phyloP scores from a whole-genome alignment of 2,113 vertebrate genomes.

The Macaca fascicularis region DNA sequence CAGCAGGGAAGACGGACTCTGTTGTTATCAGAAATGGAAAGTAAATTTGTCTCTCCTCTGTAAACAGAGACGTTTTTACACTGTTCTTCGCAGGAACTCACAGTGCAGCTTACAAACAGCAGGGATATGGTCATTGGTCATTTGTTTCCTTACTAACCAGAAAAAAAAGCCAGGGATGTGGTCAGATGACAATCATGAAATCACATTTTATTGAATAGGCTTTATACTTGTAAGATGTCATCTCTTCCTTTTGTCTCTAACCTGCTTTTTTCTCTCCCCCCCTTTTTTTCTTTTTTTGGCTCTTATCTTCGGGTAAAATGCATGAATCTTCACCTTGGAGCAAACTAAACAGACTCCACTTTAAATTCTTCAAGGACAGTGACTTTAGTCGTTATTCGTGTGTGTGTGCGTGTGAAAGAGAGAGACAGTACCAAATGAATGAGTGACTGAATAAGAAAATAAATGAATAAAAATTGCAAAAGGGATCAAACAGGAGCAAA shows the following conservation, averaged over 20 bases:
- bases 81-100: background rate
- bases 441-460: background rate
- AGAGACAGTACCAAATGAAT: background rate
- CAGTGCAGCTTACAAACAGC: background rate
- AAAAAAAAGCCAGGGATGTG: background rate
- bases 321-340: background rate
- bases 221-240: background rate
- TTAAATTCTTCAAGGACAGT: slow-evolving; percentile 24
- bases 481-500: background rate
- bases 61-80: background rate
- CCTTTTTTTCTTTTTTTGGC: background rate
- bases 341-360: background rate
- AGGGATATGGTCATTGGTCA: background rate
- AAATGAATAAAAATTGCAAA: slow-evolving; percentile 2
- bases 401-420: background rate
- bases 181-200: background rate
- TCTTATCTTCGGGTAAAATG: slow-evolving; percentile 12
- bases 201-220: background rate
- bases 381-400: background rate
- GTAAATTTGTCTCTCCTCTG: background rate
- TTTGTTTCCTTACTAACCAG: too few relatives aligned
- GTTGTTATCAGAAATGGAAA: slow-evolving; percentile 3
- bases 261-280: background rate
- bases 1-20: background rate
- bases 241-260: background rate